A percentile compares a stretch with the other conserved stretches of the same genome.
Evolutionary conservation across 2,797 vertebrate genomes (phyloP).

Genomic region (Dicrostonyx torquatus): DNA sequence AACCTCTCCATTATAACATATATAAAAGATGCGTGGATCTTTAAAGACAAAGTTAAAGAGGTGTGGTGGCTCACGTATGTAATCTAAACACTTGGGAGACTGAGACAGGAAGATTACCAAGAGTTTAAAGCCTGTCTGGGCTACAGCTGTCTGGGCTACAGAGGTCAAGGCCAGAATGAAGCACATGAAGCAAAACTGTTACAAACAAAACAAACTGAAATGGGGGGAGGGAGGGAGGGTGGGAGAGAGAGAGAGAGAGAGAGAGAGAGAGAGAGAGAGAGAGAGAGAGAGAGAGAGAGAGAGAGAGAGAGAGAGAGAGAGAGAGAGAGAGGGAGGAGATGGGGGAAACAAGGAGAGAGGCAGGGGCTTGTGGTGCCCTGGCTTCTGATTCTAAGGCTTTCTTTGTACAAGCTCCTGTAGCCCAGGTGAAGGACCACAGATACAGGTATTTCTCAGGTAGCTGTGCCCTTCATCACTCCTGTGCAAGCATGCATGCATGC

Average conservation of each 20-base stretch:
- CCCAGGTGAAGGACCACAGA: neutral
- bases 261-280: too few relatives aligned
- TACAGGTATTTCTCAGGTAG: neutral
- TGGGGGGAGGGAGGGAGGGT: too few relatives aligned
- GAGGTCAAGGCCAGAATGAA: neutral
- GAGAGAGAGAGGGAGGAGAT: too few relatives aligned
- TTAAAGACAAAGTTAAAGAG: constrained; percentile 5
- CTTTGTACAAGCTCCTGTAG: neutral
- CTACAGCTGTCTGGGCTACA: neutral
- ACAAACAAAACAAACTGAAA: neutral
- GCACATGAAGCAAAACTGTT: neutral
- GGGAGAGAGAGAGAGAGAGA: too few relatives aligned
- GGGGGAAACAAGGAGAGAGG: neutral
- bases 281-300: too few relatives aligned
- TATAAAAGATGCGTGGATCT: neutral
- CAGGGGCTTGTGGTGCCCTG: neutral
- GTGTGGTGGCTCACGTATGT: too few relatives aligned
- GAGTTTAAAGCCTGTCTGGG: neutral
- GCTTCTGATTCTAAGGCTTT: constrained; percentile 10
- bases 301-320: too few relatives aligned
- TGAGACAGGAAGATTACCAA: neutral
- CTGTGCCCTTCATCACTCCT: neutral
- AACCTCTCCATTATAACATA: neutral
- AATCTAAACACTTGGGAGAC: neutral
- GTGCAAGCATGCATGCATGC: neutral